phyloP scores from a whole-genome alignment of 2,797 vertebrate species.

The Eurystomus glaucurus region DNA sequence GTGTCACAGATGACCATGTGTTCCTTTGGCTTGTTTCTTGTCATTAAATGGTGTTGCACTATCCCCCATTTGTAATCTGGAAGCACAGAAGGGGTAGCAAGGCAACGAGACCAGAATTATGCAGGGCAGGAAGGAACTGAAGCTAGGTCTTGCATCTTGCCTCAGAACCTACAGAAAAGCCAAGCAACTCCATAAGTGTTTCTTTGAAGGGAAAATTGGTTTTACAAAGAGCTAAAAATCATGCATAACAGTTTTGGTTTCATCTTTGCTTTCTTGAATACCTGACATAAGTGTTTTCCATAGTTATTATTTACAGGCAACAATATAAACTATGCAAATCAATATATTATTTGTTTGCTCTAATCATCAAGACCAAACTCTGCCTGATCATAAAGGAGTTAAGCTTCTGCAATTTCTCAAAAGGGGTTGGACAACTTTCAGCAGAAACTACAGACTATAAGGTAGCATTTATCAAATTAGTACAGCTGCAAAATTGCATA shows the following conservation, averaged over 20 bases:
- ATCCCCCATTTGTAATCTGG: background rate
- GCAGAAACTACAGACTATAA: background rate
- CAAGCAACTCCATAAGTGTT: background rate
- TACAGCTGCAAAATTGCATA: background rate
- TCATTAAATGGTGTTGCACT: background rate
- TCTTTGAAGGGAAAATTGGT: background rate
- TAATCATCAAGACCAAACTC: background rate
- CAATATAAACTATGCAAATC: background rate
- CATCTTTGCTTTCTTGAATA: background rate
- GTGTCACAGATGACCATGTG: background rate
- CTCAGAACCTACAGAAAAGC: background rate
- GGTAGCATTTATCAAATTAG: background rate
- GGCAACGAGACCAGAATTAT: background rate
- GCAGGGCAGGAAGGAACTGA: background rate
- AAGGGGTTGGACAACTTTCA: background rate
- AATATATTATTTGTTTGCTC: background rate
- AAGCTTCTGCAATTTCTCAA: background rate
- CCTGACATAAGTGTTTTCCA: background rate
- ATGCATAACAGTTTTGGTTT: background rate
- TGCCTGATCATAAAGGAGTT: background rate
- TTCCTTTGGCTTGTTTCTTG: background rate
- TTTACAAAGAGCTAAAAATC: background rate
- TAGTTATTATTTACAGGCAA: background rate
- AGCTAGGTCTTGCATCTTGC: background rate
- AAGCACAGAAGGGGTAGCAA: background rate